phyloP scores from a whole-genome alignment of 1,140 invertebrate genomes.

The Sminthurides bifidus region DNA sequence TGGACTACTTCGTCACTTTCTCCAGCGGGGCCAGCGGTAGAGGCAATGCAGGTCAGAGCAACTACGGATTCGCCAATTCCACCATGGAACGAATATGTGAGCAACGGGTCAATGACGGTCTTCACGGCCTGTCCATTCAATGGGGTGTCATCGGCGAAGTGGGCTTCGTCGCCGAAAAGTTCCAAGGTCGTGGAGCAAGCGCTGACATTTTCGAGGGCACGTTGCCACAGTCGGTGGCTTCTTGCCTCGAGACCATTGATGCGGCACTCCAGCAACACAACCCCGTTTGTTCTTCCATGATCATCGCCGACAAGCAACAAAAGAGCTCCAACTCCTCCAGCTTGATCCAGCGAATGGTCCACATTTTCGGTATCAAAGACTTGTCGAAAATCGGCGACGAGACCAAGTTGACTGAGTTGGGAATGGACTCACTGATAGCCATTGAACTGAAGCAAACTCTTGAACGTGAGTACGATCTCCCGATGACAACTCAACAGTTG shows the following conservation, averaged over 20 bases:
- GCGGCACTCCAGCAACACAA: conserved; percentile 52
- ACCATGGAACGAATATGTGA: conserved; percentile 91
- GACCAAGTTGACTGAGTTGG: conserved; percentile 64
- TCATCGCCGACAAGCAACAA: not conserved
- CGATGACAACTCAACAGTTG: not conserved
- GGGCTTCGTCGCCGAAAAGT: conserved; percentile 72
- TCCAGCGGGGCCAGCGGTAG: conserved; percentile 88
- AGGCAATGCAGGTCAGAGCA: conserved; percentile 87
- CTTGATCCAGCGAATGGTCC: conserved; percentile 60
- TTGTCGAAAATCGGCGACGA: conserved; percentile 56
- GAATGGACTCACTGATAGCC: conserved; percentile 93
- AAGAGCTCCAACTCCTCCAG: conserved; percentile 34
- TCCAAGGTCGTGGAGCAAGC: conserved; percentile 62
- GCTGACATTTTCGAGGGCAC: conserved; percentile 88
- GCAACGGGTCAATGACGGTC: conserved; percentile 56
- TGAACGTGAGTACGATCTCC: conserved; percentile 55
- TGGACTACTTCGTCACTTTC: conserved; percentile 87
- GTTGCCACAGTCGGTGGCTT: conserved; percentile 77
- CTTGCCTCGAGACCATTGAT: conserved; percentile 75
- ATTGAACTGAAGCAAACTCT: conserved; percentile 74
- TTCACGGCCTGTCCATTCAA: conserved; percentile 79
- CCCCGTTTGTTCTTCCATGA: not conserved
- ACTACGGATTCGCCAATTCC: conserved; percentile 92
- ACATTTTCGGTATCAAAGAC: conserved; percentile 81
- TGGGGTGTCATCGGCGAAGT: conserved; percentile 96